These are phyloP conservation scores for Philypnodon macrostomus DNA, from an alignment of 2,797 vertebrate species.

Conservation along the genomic window DNA sequence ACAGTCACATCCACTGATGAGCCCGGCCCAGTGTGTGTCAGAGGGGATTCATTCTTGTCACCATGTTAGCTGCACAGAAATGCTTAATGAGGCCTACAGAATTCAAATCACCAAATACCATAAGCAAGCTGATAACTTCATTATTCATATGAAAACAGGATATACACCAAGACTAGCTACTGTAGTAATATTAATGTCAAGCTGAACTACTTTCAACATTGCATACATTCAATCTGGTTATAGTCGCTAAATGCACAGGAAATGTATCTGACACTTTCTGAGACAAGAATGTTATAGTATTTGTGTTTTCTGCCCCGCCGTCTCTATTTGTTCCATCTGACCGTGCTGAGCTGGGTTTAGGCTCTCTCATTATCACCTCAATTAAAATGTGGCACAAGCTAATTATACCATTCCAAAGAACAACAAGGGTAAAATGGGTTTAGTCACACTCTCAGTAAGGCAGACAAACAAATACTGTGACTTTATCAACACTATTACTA, in stretches of 20 bases:
- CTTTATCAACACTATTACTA: background rate
- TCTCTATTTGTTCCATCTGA: constrained; percentile 10
- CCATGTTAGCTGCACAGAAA: constrained; percentile 41
- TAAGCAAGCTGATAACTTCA: constrained; percentile 61
- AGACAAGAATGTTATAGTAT: background rate
- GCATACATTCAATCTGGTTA: constrained; percentile 41
- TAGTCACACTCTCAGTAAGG: background rate
- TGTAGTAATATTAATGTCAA: constrained; percentile 46
- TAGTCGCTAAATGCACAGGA: constrained; percentile 9
- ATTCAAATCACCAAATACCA: constrained; percentile 54
- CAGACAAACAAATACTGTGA: background rate
- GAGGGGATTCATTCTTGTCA: constrained; percentile 41
- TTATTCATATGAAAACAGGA: constrained; percentile 66
- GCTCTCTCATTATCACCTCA: constrained; percentile 4
- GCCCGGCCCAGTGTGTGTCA: constrained; percentile 12
- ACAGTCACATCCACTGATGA: constrained; percentile 24
- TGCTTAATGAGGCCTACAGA: constrained; percentile 52
- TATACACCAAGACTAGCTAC: constrained; percentile 40
- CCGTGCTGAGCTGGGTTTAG: background rate
- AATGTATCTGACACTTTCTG: constrained; percentile 14
- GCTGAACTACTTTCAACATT: constrained; percentile 40
- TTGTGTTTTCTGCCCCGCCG: background rate
- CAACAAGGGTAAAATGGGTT: background rate
- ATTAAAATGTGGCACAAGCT: constrained; percentile 10
- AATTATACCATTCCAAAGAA: constrained; percentile 6